Base-by-base conservation (phyloP, 2,113 vertebrate genomes). In the Arothron firmamentum region DNA sequence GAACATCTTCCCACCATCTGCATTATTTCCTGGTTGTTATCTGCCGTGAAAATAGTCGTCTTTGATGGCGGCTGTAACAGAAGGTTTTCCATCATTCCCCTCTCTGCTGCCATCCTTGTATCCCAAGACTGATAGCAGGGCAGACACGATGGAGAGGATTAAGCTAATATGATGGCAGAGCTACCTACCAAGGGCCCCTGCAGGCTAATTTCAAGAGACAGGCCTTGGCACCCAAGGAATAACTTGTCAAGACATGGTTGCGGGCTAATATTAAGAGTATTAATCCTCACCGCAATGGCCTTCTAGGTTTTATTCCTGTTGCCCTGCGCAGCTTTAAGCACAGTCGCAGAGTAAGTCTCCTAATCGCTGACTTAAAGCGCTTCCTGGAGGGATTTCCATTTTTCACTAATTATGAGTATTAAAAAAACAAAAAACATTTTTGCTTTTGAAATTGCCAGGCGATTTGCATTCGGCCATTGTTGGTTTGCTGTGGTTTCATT, bases 121-220 rank as follows among this genome's bases (percentile, higher is more conserved):
- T 81, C 81, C 76, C 56, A 77, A 81, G 80, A 83, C 83, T 75
- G 82, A 89, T 89, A 82, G 83, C 68, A 48, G 53, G 58, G 74
- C 61, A 77, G 79, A 78, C 74, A 79, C 81, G 82, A 82, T 59
- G 73, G 76, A 84, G 72, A 64, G 85, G 89, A 89, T 91, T 90
- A 90, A 70, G 78, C 79, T 88, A 84, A 89, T 89, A 82, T 86
- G 82, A 89, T 84, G 79, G 72, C 72, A 70, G 82, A 87, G 77
- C 80, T 83, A 86, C 81, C 88, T 81, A 82, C 72, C 59, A 63
- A 59, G 70, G 62, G 65, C 66, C 66, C 63, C 80, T 62, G 73
- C 59, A 61, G 71, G 82, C 70, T 82, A 80, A 83, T 80, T 81
- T 84, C 74, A 77, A 59, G 73, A 81, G 81, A 83, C 80, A 69